A percentile compares a stretch with the other conserved stretches of the same genome.
phyloP scores from a whole-genome alignment of 2,113 vertebrate genomes.

The Sinocyclocheilus rhinocerous region DNA sequence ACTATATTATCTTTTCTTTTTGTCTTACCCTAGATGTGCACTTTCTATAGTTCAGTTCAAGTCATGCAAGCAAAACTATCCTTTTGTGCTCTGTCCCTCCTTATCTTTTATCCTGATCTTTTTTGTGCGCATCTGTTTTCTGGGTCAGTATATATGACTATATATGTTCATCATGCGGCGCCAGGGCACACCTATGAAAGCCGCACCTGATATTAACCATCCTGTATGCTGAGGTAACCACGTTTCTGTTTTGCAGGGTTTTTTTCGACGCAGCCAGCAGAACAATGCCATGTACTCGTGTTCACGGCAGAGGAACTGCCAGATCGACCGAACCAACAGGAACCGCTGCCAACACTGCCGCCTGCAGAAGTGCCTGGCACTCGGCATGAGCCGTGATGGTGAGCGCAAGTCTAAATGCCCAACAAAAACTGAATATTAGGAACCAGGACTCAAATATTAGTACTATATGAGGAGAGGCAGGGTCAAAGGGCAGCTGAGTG shows the following conservation, averaged over 20 bases:
- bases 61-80: background rate
- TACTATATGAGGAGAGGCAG: constrained; percentile 9
- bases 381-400: constrained; percentile 94
- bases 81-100: background rate
- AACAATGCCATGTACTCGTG: constrained; percentile 93
- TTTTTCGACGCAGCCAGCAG: constrained; percentile 90
- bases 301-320: constrained; percentile 88
- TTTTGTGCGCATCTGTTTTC: background rate
- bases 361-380: constrained; percentile 88
- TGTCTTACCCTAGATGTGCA: constrained; percentile 15
- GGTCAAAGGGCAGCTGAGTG: background rate
- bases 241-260: constrained; percentile 75
- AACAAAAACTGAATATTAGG: too few relatives aligned
- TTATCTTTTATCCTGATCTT: background rate
- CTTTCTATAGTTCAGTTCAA: background rate
- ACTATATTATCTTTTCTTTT: constrained; percentile 34
- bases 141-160: constrained; percentile 16
- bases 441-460: constrained; percentile 60
- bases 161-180: background rate
- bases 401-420: constrained; percentile 64
- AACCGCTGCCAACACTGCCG: constrained; percentile 93
- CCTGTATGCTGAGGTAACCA: too few relatives aligned
- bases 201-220: background rate
- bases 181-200: background rate
- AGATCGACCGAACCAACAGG: constrained; percentile 91